These are phyloP conservation scores for Calyptommatus sinebrachiatus DNA, from an alignment of 2,113 vertebrate species.

Conservation along the genomic window DNA sequence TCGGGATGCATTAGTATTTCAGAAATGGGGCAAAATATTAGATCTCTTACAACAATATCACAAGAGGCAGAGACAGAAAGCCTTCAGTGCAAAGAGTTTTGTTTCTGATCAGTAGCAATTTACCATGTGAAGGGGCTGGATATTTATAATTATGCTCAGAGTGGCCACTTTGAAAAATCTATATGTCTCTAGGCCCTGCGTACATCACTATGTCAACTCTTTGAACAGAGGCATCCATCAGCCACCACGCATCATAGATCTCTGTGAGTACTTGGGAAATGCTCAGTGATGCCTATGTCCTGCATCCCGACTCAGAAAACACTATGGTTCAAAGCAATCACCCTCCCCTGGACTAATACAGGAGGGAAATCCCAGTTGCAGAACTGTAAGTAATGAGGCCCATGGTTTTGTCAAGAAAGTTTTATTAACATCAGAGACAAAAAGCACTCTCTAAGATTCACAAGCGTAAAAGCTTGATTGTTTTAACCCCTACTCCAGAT, in stretches of 20 bases:
- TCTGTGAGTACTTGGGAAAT: conserved; percentile 52
- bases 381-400: not conserved
- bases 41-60: conserved; percentile 18
- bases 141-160: conserved; percentile 76
- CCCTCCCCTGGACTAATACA: not conserved
- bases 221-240: conserved; percentile 79
- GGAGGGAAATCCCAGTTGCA: not conserved
- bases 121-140: conserved; percentile 62
- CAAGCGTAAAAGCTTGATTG: not conserved
- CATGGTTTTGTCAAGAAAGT: not conserved
- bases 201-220: conserved; percentile 82
- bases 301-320: conserved; percentile 19
- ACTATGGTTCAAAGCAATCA: conserved; percentile 35
- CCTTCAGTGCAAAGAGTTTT: conserved; percentile 41
- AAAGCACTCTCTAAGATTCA: not conserved
- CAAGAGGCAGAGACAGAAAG: conserved; percentile 42
- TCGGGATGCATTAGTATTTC: not conserved
- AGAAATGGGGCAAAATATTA: not conserved
- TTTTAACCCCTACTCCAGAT: not conserved
- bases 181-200: conserved; percentile 79
- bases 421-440: not conserved
- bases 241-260: conserved; percentile 67
- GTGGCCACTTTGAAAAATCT: conserved; percentile 77
- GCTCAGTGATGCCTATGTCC: conserved; percentile 40
- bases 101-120: conserved; percentile 61